Evolutionary conservation across 1,140 invertebrate genomes (phyloP), one percentile per base, ranked within the genome.

Genomic region (Diorhabda elongata): DNA sequence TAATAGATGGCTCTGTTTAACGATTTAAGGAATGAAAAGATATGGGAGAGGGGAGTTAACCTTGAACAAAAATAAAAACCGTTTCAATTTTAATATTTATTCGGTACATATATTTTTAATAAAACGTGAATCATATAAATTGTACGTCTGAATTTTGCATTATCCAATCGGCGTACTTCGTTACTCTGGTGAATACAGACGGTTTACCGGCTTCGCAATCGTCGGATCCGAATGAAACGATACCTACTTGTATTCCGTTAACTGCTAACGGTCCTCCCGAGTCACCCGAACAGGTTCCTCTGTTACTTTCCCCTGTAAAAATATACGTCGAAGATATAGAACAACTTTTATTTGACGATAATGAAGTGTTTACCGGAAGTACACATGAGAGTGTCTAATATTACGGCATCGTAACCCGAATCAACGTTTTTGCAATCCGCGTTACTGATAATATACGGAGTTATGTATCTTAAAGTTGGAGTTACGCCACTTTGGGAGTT

Each of bases 271-370:
- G 92, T 43, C 92, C 93, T 4, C 92, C 92, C 60, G 91, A 93
- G 80, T 94, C 92, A n/a, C 92, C 92, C 80, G 91, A 89, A 75
- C 92, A 95, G 5, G 91, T 88, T 76, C 94, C 92, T 76, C 58
- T 64, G n/a, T 62, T 68, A 8, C 62, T 64, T 60, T 8, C 2
- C 3, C 67, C 67, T 56, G 47, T 42, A 60, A 67, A 44, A 60
- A 43, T 9, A 42, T 6, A 7, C n/a, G 52, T 7, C 5, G 52
- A 56, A 56, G 2, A 56, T 56, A 7, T 7, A 56, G n/a, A 6
- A n/a, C 2, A n/a, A 6, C 6, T 56, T n/a, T 7, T 41, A 59
- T 26, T 11, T 59, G 26, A 26, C 5, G 26, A 5, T 8, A 26
- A 11, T 26, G 26, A 8, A 11, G 44, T n/a, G 11, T 44, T 7